Conservation (phyloP, 2,113 vertebrate genomes). For the Cyphomyrus plagiostoma region DNA sequence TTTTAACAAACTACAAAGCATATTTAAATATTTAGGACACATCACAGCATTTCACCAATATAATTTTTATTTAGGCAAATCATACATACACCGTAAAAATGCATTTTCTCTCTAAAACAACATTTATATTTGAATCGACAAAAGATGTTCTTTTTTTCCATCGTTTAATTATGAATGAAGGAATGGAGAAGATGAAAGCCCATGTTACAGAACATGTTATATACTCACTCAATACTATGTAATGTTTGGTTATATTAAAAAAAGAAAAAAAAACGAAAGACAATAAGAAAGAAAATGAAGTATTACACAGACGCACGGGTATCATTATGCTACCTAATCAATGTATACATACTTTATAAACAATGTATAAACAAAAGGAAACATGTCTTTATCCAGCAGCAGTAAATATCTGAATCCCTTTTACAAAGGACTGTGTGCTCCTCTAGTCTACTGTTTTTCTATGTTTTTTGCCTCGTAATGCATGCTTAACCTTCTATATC, state of each 20-base stretch:
- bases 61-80: constrained; percentile 97
- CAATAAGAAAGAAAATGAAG: constrained; percentile 6
- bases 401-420: constrained; percentile 38
- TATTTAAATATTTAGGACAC: not conserved
- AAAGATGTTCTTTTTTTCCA: not conserved
- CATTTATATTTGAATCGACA: constrained; percentile 48
- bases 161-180: constrained; percentile 15
- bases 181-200: not conserved
- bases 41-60: constrained; percentile 68
- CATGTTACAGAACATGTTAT: not conserved
- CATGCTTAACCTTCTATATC: constrained; percentile 66
- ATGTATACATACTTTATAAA: constrained; percentile 30
- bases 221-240: not conserved
- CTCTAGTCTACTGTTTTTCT: constrained; percentile 40
- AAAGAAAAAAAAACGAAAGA: not conserved
- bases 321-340: constrained; percentile 14
- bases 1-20: not conserved
- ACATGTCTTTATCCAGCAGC: constrained; percentile 45
- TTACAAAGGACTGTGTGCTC: constrained; percentile 44
- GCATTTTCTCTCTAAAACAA: constrained; percentile 65
- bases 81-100: constrained; percentile 91
- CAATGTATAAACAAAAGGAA: constrained; percentile 44
- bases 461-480: constrained; percentile 29
- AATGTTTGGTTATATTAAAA: constrained; percentile 15
- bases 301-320: not conserved